Base-by-base conservation (phyloP, 30 jellyfish, hydroid and myxozoan species). In the Aurelia aurita region DNA sequence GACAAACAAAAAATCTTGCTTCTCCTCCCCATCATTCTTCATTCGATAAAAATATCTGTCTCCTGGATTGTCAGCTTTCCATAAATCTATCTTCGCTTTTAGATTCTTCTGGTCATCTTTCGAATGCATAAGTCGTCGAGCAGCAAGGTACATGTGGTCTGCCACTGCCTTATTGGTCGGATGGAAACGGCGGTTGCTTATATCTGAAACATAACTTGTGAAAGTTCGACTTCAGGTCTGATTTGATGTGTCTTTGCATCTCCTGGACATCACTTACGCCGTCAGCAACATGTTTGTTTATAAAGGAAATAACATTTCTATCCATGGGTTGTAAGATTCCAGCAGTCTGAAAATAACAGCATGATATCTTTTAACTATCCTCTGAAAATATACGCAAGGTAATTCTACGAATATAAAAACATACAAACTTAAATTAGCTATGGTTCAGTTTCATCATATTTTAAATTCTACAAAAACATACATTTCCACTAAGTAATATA, bases 221-320 rank as follows among this genome's bases (percentile, higher is more conserved):
- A 8, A 62, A 47, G 25, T 80, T 46, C 55, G 39, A 43, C 45
- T 80, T 18, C 62, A 26, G 23, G 23, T 18, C 11, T 27, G 23
- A 8, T 25, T 62, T 57, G 25, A 72, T 19, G 43, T 77, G 89
- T 9, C 89, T 60, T 58, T 77, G 77, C 89, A 77, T 77, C 18
- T 77, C 89, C 8, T 58, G 26, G 10, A 77, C 89, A n/a, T 77
- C 77, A 8, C 65, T 77, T 9, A 77, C 84, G 6, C 84, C 90
- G 27, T 64, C 74, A 39, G 70, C 90, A 16, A 80, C 84, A 22
- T 34, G 84, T 44, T 47, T 58, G 75, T 80, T 31, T 20, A 80
- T 80, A n/a, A 19, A 23, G 21, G 45, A 9, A 46, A 66, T 80
- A 4, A 80, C 22, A 7, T 44, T 10, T 80, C 28, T 47, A 80